These are phyloP conservation scores for Apodemia duryi DNA, from an alignment of 2,888 invertebrate species.

Conservation along the genomic window DNA sequence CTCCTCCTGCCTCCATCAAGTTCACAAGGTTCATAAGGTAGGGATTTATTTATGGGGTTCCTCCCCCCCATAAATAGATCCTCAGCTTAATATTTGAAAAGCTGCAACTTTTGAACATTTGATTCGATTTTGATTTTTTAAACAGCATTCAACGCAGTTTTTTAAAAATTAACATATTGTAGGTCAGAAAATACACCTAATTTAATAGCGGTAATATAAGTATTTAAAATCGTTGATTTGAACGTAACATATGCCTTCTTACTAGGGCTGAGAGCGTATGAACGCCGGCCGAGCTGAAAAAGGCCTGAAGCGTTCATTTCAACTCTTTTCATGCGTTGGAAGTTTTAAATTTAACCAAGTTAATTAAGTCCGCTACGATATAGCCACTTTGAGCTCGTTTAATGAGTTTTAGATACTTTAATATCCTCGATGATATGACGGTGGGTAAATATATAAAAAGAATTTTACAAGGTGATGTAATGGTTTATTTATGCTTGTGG, in stretches of 20 bases:
- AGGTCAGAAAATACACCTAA: background rate
- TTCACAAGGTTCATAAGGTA: no score
- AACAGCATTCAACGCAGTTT: no score
- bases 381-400: background rate
- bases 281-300: background rate
- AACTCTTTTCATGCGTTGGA: background rate
- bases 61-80: no score
- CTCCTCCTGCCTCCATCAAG: no score
- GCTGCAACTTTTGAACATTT: no score
- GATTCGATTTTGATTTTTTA: no score
- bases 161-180: no score
- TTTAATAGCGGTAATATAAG: background rate
- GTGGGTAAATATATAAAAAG: no score
- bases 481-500: no score
- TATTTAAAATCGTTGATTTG: background rate
- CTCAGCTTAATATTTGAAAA: no score
- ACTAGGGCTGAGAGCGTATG: background rate
- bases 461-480: no score
- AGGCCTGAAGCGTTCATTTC: conserved; percentile 2
- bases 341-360: conserved; percentile 2
- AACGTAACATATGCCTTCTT: background rate
- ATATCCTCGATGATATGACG: background rate
- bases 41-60: no score
- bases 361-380: background rate
- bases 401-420: background rate